phyloP scores from a whole-genome alignment of 2,113 vertebrate species.

The Xiphophorus couchianus region DNA sequence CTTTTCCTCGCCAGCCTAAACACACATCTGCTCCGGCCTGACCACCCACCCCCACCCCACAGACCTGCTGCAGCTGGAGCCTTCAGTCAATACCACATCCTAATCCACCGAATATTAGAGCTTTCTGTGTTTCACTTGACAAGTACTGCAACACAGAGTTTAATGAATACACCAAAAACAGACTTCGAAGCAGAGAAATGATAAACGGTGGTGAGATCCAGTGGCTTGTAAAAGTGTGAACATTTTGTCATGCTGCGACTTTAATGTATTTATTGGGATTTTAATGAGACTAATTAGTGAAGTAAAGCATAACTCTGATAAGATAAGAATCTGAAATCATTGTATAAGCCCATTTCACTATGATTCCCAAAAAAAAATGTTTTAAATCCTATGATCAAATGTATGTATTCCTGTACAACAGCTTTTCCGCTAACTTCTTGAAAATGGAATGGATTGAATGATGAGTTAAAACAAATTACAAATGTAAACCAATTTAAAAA shows the following conservation, averaged over 20 bases:
- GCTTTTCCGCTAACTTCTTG: neutral
- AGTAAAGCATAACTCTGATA: too few species aligned
- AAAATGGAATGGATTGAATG: too few species aligned
- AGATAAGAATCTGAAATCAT: neutral
- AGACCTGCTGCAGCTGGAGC: constrained; percentile 38
- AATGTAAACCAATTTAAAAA: too few species aligned
- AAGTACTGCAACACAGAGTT: neutral
- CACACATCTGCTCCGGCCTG: constrained; percentile 73
- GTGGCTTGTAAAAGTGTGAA: neutral
- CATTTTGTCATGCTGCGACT: neutral
- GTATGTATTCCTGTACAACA: too few species aligned
- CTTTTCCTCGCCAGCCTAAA: constrained; percentile 70
- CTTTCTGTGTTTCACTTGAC: neutral
- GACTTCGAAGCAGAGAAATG: too few species aligned
- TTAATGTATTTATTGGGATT: too few species aligned
- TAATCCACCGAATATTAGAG: neutral
- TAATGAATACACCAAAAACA: neutral
- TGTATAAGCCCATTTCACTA: too few species aligned
- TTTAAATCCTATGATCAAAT: too few species aligned
- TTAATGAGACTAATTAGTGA: too few species aligned
- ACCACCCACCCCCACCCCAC: constrained; percentile 31
- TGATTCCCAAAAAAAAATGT: too few species aligned
- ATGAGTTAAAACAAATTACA: too few species aligned
- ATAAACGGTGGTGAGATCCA: too few species aligned
- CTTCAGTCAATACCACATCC: constrained; percentile 23